Evolutionary conservation across 2,113 vertebrate genomes (phyloP).

Genomic region (cat (Felis catus)): F.catus_Fca126_mat1.0 CM031424.1:75987001-75987500

Average conservation of each 20-base stretch:
- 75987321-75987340: not conserved
- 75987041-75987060: not conserved
- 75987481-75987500: not conserved
- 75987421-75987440: not conserved
- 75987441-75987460: not conserved
- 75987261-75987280: not conserved
- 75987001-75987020: not conserved
- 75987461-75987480: not conserved
- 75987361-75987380: not conserved
- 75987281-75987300: not conserved
- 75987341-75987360: not conserved
- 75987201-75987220: not conserved
- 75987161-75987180: not conserved
- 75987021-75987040: not conserved
- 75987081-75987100: not conserved
- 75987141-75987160: not conserved
- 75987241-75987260: not conserved
- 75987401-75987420: not conserved
- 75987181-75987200: not conserved
- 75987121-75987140: too few species aligned
- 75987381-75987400: not conserved
- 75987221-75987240: too few species aligned
- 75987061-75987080: not conserved
- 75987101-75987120: too few species aligned
- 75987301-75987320: not conserved